Evolutionary conservation across 1,140 invertebrate species (phyloP).

Genomic region (Apis laboriosa): DNA sequence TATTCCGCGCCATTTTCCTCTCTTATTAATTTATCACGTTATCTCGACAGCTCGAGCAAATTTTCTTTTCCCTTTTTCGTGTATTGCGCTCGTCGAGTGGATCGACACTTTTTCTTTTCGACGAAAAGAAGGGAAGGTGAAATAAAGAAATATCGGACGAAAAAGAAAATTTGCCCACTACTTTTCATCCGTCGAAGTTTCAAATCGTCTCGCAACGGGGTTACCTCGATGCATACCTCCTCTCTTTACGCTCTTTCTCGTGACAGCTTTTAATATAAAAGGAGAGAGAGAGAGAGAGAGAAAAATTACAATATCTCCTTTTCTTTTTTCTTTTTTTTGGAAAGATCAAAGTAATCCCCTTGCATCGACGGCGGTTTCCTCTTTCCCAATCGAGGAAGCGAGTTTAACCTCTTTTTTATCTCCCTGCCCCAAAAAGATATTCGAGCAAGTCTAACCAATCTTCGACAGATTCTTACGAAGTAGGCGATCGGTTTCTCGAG

Average conservation of each 20-base stretch:
- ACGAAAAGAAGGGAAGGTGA: too few species aligned
- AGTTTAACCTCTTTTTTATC: background rate
- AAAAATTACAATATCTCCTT: background rate
- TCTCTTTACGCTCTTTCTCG: background rate
- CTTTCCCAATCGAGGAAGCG: background rate
- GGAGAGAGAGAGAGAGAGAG: background rate
- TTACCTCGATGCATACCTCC: background rate
- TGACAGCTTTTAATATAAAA: background rate
- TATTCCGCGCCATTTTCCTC: background rate
- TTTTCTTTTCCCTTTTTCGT: background rate
- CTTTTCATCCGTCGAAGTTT: background rate
- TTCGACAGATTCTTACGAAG: constrained; percentile 43
- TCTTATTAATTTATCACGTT: background rate
- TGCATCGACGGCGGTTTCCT: background rate
- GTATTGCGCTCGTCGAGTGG: too few species aligned
- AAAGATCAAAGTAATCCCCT: background rate
- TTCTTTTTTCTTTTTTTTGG: too few species aligned
- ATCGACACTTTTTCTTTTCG: background rate
- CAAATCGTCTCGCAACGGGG: background rate
- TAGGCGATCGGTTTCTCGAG: background rate
- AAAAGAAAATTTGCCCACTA: constrained; percentile 9
- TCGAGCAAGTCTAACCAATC: constrained; percentile 71
- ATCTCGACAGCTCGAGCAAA: background rate
- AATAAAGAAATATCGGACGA: too few species aligned
- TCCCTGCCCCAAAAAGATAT: background rate